Evolutionary conservation across 1,140 invertebrate species (phyloP).

Genomic region (Magallana gigas): DNA sequence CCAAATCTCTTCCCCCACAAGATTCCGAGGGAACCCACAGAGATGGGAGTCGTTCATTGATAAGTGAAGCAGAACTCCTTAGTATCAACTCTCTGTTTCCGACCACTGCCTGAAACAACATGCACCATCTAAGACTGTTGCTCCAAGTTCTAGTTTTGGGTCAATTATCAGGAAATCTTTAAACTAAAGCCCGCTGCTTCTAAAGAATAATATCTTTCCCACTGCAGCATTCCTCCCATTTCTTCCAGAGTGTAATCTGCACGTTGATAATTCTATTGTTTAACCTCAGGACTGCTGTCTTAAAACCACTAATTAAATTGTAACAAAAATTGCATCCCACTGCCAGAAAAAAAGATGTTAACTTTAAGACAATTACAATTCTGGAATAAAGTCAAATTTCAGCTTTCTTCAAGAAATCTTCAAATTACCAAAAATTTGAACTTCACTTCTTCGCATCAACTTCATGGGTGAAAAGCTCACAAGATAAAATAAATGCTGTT

Average conservation of each 20-base stretch:
- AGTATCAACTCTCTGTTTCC: neutral
- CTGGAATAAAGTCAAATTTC: slow-evolving; percentile 29
- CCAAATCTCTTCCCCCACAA: neutral
- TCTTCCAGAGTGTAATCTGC: neutral
- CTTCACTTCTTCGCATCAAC: neutral
- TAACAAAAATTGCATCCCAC: neutral
- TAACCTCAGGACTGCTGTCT: neutral
- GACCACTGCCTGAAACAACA: neutral
- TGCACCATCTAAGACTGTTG: neutral
- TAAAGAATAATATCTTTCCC: neutral
- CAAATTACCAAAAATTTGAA: neutral
- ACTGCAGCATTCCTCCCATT: neutral
- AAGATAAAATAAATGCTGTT: neutral
- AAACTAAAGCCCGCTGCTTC: neutral
- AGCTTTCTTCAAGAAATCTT: neutral
- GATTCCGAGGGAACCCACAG: neutral
- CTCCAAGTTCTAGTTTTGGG: neutral
- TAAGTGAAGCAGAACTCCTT: neutral
- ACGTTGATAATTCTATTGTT: slow-evolving; percentile 17
- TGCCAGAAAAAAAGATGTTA: neutral
- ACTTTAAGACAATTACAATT: slow-evolving; percentile 26
- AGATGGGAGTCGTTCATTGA: neutral
- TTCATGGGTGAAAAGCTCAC: neutral
- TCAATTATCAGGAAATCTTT: neutral
- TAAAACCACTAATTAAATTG: slow-evolving; percentile 25